Conservation (phyloP, 2,888 invertebrate genomes). For the Rhogogaster chlorosoma region DNA sequence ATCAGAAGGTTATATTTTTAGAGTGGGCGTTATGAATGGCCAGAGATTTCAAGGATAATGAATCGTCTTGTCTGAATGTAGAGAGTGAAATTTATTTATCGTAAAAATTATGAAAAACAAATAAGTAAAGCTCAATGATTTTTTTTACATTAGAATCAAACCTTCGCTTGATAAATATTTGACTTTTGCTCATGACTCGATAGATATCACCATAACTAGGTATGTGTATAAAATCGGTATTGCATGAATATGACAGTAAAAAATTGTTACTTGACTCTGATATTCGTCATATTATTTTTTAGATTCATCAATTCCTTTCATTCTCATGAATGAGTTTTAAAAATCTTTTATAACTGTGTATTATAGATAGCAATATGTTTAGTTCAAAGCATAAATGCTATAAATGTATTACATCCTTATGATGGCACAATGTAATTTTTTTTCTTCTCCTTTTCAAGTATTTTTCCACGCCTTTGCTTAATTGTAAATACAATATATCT, state of each 20-base stretch:
- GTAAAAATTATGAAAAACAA: background rate
- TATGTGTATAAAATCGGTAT: background rate
- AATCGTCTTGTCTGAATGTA: conserved; percentile 29
- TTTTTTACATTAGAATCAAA: background rate
- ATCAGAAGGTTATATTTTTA: too few species aligned
- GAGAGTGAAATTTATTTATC: background rate
- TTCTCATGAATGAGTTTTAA: background rate
- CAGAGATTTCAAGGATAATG: conserved; percentile 41
- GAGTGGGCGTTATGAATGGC: background rate
- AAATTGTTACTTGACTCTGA: conserved; percentile 12
- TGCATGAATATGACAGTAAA: background rate
- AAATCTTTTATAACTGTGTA: background rate
- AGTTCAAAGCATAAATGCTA: background rate
- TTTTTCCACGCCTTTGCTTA: background rate
- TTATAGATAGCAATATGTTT: background rate
- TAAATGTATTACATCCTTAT: background rate
- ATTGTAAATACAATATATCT: background rate
- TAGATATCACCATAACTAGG: background rate
- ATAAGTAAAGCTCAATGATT: background rate
- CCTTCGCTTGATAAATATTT: background rate
- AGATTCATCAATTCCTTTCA: conserved; percentile 6
- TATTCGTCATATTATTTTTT: background rate
- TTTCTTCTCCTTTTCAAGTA: too few species aligned
- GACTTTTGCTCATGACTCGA: background rate
- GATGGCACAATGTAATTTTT: conserved; percentile 18